Conservation (phyloP, 2,888 invertebrate species). For the Ganaspis brasiliensis region DNA sequence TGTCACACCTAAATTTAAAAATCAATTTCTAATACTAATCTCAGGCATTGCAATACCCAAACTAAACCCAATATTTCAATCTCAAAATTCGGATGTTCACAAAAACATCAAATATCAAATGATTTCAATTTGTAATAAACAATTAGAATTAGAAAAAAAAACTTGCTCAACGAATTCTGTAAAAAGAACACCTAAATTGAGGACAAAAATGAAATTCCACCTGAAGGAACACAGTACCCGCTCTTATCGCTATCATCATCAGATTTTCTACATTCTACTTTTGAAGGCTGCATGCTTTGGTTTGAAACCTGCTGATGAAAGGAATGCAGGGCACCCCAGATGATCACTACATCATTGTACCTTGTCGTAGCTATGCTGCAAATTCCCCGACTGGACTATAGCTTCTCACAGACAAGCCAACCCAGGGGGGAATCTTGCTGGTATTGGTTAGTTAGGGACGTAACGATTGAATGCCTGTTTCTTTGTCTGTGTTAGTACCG, state of each 20-base stretch:
- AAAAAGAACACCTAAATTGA: neutral
- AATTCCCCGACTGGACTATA: constrained; percentile 65
- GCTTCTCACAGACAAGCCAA: constrained; percentile 47
- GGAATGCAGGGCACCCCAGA: constrained; percentile 50
- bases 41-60: too few relatives aligned
- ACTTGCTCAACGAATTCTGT: too few relatives aligned
- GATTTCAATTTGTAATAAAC: too few relatives aligned
- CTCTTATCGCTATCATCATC: neutral
- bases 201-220: neutral
- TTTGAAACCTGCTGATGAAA: constrained; percentile 17
- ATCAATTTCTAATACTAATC: too few relatives aligned
- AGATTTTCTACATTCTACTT: neutral
- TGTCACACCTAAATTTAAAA: too few relatives aligned
- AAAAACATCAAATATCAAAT: too few relatives aligned
- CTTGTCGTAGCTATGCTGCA: constrained; percentile 59
- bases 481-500: constrained; percentile 66
- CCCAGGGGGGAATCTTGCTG: constrained; percentile 46
- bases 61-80: too few relatives aligned
- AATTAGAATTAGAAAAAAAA: neutral
- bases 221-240: neutral
- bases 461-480: constrained; percentile 66
- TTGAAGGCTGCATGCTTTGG: constrained; percentile 2
- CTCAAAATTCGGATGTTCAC: too few relatives aligned
- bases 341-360: constrained; percentile 55
- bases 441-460: constrained; percentile 56